These are phyloP conservation scores for Conger conger DNA, from an alignment of 2,113 vertebrate species.

Conservation along the genomic window DNA sequence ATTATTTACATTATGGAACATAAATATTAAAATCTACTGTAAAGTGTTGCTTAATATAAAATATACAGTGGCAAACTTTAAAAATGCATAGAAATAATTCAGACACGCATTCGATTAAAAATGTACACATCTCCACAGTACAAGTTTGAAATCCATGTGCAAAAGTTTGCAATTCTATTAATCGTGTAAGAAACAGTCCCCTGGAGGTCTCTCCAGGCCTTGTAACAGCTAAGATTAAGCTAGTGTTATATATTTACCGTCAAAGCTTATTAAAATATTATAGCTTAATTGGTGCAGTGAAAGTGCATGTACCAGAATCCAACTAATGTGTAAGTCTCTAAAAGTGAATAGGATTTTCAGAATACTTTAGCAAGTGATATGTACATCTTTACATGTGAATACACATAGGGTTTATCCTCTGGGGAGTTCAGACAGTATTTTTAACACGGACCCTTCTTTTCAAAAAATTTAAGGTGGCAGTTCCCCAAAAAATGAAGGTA, in stretches of 20 bases:
- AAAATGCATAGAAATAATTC: slow-evolving; percentile 58
- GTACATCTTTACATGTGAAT: neutral
- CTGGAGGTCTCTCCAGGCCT: slow-evolving; percentile 6
- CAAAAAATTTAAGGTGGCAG: too few species aligned
- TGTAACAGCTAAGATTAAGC: slow-evolving; percentile 15
- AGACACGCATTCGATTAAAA: slow-evolving; percentile 54
- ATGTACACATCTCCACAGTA: slow-evolving; percentile 38
- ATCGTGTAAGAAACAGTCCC: slow-evolving; percentile 25
- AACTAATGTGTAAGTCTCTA: neutral
- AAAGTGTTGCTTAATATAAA: slow-evolving; percentile 70
- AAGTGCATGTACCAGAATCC: slow-evolving; percentile 28
- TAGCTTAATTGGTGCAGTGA: slow-evolving; percentile 21
- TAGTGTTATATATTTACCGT: slow-evolving; percentile 14
- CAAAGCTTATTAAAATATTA: slow-evolving; percentile 21
- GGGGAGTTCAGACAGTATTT: neutral
- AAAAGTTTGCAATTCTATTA: slow-evolving; percentile 44
- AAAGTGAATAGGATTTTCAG: slow-evolving; percentile 19
- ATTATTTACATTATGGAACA: slow-evolving; percentile 47
- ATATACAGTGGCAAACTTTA: slow-evolving; percentile 63
- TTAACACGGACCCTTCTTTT: neutral
- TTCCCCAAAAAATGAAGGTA: too few species aligned
- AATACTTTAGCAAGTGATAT: slow-evolving; percentile 2
- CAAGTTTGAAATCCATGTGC: slow-evolving; percentile 46
- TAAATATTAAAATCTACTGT: slow-evolving; percentile 70
- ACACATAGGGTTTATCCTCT: neutral